Evolutionary conservation across 2,888 invertebrate genomes (phyloP).

Genomic region (Idaea dimidiata): DNA sequence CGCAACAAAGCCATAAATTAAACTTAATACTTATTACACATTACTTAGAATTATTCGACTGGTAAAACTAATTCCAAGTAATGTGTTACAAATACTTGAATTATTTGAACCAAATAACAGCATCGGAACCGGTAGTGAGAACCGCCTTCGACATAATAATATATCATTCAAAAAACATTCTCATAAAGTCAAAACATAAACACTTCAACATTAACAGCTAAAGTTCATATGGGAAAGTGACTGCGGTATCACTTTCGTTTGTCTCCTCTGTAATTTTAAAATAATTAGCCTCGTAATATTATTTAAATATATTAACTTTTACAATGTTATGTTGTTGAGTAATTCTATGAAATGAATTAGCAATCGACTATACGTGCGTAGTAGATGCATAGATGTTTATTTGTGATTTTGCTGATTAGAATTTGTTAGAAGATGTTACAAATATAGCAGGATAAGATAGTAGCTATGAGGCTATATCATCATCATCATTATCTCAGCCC

Average conservation of each 20-base stretch:
- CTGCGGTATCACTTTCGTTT: neutral
- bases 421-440: too few species aligned
- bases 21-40: neutral
- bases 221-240: neutral
- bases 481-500: too few species aligned
- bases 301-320: neutral
- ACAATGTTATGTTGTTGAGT: neutral
- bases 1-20: neutral
- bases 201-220: neutral
- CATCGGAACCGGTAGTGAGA: neutral
- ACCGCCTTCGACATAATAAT: neutral
- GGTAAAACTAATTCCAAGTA: too few species aligned
- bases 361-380: neutral
- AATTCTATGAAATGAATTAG: neutral
- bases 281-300: neutral
- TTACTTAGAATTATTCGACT: neutral
- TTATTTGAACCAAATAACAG: neutral
- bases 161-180: neutral
- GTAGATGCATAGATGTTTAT: too few species aligned
- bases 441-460: too few species aligned
- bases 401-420: too few species aligned
- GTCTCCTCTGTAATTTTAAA: slow-evolving; percentile 1
- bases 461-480: too few species aligned
- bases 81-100: too few species aligned
- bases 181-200: neutral